Percentiles rank a stretch among this genome's conserved stretches.
These are phyloP conservation scores for Brachionichthys hirsutus DNA, from an alignment of 2,113 vertebrate species.

Conservation along the genomic window DNA sequence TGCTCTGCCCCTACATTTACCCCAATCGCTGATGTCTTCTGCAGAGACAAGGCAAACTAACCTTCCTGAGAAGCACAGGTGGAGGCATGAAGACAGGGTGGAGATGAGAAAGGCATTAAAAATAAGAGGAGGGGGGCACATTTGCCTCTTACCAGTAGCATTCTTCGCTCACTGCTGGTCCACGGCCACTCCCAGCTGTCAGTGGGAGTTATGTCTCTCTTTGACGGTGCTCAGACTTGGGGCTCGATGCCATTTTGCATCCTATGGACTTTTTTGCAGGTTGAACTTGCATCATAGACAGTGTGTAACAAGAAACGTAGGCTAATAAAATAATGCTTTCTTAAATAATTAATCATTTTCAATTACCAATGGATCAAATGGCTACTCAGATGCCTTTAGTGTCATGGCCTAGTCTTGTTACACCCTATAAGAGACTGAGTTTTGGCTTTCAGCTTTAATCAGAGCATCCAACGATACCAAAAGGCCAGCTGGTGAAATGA, in stretches of 20 bases:
- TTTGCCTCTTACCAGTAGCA: constrained; percentile 54
- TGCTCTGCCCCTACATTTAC: constrained; percentile 22
- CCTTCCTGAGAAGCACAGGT: constrained; percentile 15
- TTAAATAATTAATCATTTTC: neutral
- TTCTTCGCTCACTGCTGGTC: constrained; percentile 18
- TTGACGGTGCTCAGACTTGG: constrained; percentile 20
- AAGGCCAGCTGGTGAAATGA: neutral
- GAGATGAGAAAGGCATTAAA: constrained; percentile 33
- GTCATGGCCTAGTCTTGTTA: too few species aligned
- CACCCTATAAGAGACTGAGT: too few species aligned
- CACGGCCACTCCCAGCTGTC: constrained; percentile 38
- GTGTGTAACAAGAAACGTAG: constrained; percentile 4
- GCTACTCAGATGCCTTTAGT: too few species aligned
- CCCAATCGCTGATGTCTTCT: constrained; percentile 30
- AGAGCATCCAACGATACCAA: neutral
- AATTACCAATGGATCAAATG: too few species aligned
- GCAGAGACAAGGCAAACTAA: constrained; percentile 22
- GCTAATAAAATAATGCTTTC: neutral
- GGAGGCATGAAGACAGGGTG: constrained; percentile 20
- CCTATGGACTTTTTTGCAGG: constrained; percentile 14
- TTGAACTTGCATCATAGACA: constrained; percentile 9
- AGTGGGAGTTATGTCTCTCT: constrained; percentile 40
- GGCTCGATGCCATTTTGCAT: constrained; percentile 31
- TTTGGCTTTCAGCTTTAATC: too few species aligned
- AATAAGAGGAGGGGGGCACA: constrained; percentile 43